phyloP scores from a whole-genome alignment of 2,113 vertebrate genomes.

The Daubentonia madagascariensis region DNA sequence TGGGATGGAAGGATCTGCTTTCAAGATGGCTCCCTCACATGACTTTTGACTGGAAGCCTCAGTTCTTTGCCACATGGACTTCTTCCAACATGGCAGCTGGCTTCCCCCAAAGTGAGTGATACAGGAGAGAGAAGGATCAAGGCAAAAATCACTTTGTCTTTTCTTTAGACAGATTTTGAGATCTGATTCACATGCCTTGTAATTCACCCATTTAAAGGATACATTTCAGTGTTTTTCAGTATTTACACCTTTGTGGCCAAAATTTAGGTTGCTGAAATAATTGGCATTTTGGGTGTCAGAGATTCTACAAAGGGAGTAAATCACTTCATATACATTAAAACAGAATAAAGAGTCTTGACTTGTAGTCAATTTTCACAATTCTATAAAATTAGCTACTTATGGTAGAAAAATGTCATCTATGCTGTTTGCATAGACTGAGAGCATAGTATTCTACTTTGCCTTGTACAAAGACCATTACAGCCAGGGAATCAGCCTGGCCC shows the following conservation, averaged over 20 bases:
- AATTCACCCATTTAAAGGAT: too few species aligned
- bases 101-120: too few species aligned
- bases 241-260: neutral
- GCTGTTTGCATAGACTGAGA: neutral
- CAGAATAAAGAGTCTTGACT: neutral
- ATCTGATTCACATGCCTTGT: too few species aligned
- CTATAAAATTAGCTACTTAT: neutral
- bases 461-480: neutral
- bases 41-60: too few species aligned
- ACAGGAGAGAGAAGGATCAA: too few species aligned
- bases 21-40: too few species aligned
- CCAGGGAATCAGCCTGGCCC: neutral
- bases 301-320: neutral
- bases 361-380: neutral
- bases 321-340: neutral
- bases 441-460: neutral
- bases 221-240: too few species aligned
- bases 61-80: too few species aligned
- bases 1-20: neutral
- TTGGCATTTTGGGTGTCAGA: neutral
- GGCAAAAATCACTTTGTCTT: too few species aligned
- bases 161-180: too few species aligned
- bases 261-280: conserved; percentile 10
- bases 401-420: neutral
- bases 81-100: too few species aligned